Conservation (phyloP, 2,888 invertebrate species). For the Drosophila pseudotalamancana region DNA sequence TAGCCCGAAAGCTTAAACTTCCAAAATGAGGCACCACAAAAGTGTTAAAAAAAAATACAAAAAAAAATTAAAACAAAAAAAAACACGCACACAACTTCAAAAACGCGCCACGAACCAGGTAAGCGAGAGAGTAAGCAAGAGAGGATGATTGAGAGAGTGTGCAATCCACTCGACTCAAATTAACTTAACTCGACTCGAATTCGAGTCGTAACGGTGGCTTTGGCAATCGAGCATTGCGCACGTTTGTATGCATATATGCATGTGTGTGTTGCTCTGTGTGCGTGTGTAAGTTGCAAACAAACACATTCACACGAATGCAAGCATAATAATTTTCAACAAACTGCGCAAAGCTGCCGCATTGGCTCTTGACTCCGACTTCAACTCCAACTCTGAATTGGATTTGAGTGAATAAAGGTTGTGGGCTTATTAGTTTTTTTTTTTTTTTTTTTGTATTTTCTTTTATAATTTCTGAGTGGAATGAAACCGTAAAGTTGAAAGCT, state of each 20-base stretch:
- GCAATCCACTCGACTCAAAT: constrained; percentile 33
- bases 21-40: constrained; percentile 28
- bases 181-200: constrained; percentile 18
- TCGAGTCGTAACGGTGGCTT: constrained; percentile 36
- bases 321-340: constrained; percentile 14
- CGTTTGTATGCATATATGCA: constrained; percentile 1
- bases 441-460: no score
- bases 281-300: constrained; percentile 12
- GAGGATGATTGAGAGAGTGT: constrained; percentile 5
- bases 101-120: constrained; percentile 41
- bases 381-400: constrained; percentile 10
- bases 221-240: constrained; percentile 10
- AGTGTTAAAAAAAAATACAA: constrained; percentile 3
- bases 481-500: constrained; percentile 26
- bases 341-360: constrained; percentile 37
- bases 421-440: neutral
- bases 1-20: constrained; percentile 6
- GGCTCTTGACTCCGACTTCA: constrained; percentile 25
- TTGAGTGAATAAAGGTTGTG: constrained; percentile 5
- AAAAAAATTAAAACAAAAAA: neutral
- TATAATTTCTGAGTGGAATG: no score
- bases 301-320: constrained; percentile 7
- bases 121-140: constrained; percentile 17
- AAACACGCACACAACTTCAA: constrained; percentile 18
- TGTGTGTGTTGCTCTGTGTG: no score